Base-by-base conservation (phyloP, 2,888 invertebrate genomes). In the Lutraria lutraria region DNA sequence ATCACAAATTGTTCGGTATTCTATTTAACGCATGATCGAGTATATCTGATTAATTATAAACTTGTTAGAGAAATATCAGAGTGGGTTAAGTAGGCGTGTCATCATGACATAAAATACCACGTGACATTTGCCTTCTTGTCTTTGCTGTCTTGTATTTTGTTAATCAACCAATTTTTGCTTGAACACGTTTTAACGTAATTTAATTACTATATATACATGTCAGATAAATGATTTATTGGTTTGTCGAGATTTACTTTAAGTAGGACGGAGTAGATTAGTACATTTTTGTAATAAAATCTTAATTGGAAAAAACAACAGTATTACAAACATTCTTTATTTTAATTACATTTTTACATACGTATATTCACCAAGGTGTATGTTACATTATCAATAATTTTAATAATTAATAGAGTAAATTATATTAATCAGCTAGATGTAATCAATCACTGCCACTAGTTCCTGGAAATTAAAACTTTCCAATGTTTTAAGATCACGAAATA, bases 361-460 rank as follows among this genome's bases (percentile, higher is more conserved):
- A 21, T 21, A 8, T 68, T 68, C 10, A 25, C n/a, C 63, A n/a
- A n/a, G 25, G n/a, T n/a, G 63, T 68, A 25, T 25, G 6, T 68
- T 25, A 68, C 63, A 68, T 68, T 25, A 68, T 68, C n/a, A 68
- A 25, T n/a, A 63, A n/a, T 63, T 68, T 68, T 25, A 25, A 68
- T 68, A 25, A 68, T 68, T 68, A 25, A 68, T 68, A 25, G 4
- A 10, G 63, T n/a, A 25, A 68, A 68, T 25, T 25, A 68, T 68
- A 68, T 21, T n/a, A 68, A n/a, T 56, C 12, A 56, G 19, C 56
- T 0, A 15, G 10, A 12, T 25, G n/a, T 13, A 68, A 68, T 68
- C 63, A 68, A 68, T 68, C 63, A 68, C 25, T 63, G 25, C 10
- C 63, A 25, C 25, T 68, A 25, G 63, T 68, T 4, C 43, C 43